Evolutionary conservation across 2,797 vertebrate genomes (phyloP).

Genomic region (Allobates femoralis): DNA sequence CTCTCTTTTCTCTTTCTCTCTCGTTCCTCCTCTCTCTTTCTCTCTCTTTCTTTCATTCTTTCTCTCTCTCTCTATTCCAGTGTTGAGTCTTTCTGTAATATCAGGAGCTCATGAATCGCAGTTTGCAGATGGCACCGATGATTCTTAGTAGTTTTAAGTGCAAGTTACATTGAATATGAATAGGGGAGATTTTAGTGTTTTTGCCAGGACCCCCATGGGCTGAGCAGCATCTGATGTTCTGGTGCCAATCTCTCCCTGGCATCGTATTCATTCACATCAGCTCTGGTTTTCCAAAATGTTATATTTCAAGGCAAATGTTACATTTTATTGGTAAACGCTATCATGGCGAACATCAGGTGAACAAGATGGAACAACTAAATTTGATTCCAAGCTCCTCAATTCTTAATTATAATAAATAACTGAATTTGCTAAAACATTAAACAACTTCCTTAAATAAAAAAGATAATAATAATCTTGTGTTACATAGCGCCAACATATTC

Average conservation of each 20-base stretch:
- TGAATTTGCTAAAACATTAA: too few species aligned
- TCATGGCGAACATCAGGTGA: neutral
- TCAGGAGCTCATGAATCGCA: slow-evolving; percentile 86
- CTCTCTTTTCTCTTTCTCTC: too few species aligned
- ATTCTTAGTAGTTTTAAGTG: slow-evolving; percentile 79
- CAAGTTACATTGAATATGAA: slow-evolving; percentile 79
- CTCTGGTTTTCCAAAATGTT: slow-evolving; percentile 73
- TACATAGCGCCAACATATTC: too few species aligned
- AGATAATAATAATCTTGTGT: too few species aligned
- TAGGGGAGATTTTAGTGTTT: slow-evolving; percentile 63
- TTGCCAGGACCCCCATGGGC: slow-evolving; percentile 83
- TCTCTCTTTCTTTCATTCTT: too few species aligned
- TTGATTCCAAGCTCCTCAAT: too few species aligned
- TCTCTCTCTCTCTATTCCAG: slow-evolving; percentile 85
- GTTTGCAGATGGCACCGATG: slow-evolving; percentile 85
- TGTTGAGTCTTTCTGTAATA: slow-evolving; percentile 83
- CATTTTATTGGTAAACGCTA: too few species aligned
- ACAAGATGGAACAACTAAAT: neutral
- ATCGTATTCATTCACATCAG: slow-evolving; percentile 77
- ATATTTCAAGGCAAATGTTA: slow-evolving; percentile 67
- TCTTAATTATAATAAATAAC: too few species aligned
- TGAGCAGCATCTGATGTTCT: slow-evolving; percentile 78
- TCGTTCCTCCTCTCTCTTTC: too few species aligned
- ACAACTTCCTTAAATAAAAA: too few species aligned
- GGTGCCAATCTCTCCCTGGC: slow-evolving; percentile 78